Evolutionary conservation across 2,113 vertebrate genomes (phyloP), one percentile per base, ranked within the genome.

Genomic region (Scophthalmus maximus): DNA sequence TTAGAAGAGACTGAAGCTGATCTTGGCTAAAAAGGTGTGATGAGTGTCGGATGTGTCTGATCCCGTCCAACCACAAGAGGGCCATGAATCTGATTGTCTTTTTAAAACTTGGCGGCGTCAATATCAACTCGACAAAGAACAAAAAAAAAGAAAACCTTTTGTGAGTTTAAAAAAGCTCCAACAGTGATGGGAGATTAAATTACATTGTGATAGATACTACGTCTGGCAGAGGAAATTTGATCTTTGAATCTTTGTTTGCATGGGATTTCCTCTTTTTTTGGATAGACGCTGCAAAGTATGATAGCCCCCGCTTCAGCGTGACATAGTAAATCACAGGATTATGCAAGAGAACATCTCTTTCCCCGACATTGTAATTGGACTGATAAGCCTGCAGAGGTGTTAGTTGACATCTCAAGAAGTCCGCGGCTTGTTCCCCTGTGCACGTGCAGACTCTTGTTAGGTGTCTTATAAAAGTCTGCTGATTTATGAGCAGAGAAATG

Each of bases 401-500:
- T 32, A 44, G 32, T 62, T 72, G 79, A 87, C 61, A 47, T 72
- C 84, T 87, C 71, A 76, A 65, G 83, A 73, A 47, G 57, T 58
- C 82, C 68, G 46, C 60, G 53, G 29, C 59, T 62, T 17, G n/a
- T 68, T 73, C 40, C 69, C 55, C 40, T 2, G 1, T 65, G 68
- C 69, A 47, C 30, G 18, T 60, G 68, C 50, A 20, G 62, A 29
- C 65, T 69, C 73, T 73, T 58, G 73, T 86, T 76, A 76, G 75
- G 58, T 75, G 75, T 83, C 72, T 58, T 73, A 77, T 85, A 79
- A 87, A 87, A 29, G 62, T 76, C 59, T 38, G 27, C 38, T 68
- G 78, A 87, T 85, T 87, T 84, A 88, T 66, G 68, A 78, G 57
- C 58, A 69, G 65, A 68, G 70, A 65, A 68, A 83, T 78, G 76